Conservation (phyloP, 2,797 vertebrate species). For the Diglossa cyanea region DNA sequence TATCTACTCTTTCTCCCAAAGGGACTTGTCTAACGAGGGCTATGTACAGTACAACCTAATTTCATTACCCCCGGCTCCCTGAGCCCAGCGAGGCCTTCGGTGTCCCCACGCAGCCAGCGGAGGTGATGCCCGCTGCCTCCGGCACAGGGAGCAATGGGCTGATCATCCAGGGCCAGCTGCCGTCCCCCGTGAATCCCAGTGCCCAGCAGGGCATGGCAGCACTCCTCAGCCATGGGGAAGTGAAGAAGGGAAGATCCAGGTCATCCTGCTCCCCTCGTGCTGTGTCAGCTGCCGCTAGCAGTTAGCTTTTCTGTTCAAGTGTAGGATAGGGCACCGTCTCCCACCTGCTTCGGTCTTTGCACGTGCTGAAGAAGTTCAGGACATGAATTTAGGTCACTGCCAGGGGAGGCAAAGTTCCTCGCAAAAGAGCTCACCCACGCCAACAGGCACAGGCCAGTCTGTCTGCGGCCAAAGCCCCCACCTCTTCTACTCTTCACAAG, state of each 20-base stretch:
- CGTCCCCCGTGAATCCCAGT: fast-evolving
- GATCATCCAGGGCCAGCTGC: not conserved
- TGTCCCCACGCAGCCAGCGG: not conserved
- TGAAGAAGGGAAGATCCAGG: not conserved
- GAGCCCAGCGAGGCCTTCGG: not conserved
- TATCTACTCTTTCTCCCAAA: slow-evolving; percentile 9
- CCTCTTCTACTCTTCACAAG: slow-evolving; percentile 11
- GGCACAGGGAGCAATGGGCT: fast-evolving
- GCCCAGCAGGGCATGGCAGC: not conserved
- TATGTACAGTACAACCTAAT: slow-evolving; percentile 41
- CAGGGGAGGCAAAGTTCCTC: not conserved
- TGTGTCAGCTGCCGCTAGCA: not conserved
- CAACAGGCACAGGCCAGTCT: not conserved
- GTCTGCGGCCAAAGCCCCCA: not conserved
- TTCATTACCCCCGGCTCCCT: not conserved
- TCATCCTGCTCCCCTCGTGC: not conserved
- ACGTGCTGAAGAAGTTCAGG: not conserved
- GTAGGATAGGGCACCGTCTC: not conserved
- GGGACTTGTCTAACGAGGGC: slow-evolving; percentile 57
- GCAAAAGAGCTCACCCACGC: fast-evolving
- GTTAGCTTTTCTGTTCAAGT: not conserved
- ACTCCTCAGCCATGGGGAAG: not conserved
- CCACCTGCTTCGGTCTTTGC: not conserved
- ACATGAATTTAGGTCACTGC: not conserved
- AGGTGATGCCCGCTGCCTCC: not conserved